Evolutionary conservation across 2,113 vertebrate species (phyloP), one percentile per base, ranked within the genome.

Genomic region (Etia nguti): DNA sequence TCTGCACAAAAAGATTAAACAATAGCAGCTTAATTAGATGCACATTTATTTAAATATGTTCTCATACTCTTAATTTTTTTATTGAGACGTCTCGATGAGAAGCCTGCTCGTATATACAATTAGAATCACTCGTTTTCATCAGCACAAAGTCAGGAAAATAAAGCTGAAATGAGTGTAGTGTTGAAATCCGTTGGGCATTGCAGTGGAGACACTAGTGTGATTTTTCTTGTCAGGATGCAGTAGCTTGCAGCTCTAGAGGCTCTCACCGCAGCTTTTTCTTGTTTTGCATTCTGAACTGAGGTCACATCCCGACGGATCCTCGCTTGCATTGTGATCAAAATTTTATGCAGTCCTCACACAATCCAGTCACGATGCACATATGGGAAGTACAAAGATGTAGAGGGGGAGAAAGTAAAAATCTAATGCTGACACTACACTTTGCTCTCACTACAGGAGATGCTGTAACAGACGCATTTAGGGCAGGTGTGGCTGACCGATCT

Each of bases 281-380:
- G 60, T 84, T 90, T 85, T 88, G 57, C 65, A 46, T 92, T 86
- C 80, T 81, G 87, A 86, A 80, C 43, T 36, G 60, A 84, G 94
- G 90, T 92, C 92, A 86, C 55, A 31, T 81, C 92, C 85, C 87
- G 1, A 22, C 43, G 88, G 93, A 88, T 79, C 86, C 87, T 15
- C 3, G 8, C 79, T 79, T 82, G 87, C 91, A 59, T 80, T 89
- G 88, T 84, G 86, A 88, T 92, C 89, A 86, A 84, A 81, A 85
- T 90, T 87, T 88, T 93, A 88, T 95, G 93, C 94, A 85, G 80
- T 83, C 86, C 50, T 90, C 80, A 85, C 80, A 89, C 83, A 94
- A 88, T 92, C 55, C 85, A 89, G 92, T 92, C 91, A 88, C 68
- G 84, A 85, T 2, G 57, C 86, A 68, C 88, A 83, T 88, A 80